Evolutionary conservation across 1,140 invertebrate genomes (phyloP).

Genomic region (Antheraea pernyi): DNA sequence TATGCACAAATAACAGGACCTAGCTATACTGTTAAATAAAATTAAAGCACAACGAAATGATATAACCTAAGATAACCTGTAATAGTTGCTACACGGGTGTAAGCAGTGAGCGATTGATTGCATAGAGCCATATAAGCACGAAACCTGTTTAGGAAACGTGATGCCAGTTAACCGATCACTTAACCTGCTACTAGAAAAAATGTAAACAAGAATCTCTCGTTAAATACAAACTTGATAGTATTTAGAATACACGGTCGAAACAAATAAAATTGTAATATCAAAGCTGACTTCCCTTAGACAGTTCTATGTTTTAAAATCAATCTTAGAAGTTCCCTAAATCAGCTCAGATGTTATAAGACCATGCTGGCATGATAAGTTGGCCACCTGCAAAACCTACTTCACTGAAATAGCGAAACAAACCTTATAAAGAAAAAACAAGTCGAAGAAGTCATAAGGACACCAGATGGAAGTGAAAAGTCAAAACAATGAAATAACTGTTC

Average conservation of each 20-base stretch:
- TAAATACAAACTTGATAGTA: not conserved
- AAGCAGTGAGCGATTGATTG: conserved; percentile 1
- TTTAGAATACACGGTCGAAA: not conserved
- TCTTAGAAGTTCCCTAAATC: no score
- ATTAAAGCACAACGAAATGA: not conserved
- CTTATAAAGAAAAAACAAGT: no score
- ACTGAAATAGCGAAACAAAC: no score
- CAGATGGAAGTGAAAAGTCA: no score
- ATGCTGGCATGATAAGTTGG: no score
- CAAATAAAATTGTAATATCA: no score
- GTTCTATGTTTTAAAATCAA: no score
- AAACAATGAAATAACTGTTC: no score
- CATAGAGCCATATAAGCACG: not conserved
- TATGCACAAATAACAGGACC: not conserved
- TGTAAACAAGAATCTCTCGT: not conserved
- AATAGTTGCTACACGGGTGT: not conserved
- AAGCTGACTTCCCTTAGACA: no score
- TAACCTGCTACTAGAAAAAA: not conserved
- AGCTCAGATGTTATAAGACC: no score
- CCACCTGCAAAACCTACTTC: no score
- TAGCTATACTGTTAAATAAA: not conserved
- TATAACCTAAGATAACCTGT: conserved; percentile 4
- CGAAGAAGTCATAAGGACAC: no score
- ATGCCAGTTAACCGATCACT: not conserved
- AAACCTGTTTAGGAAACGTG: not conserved